Evolutionary conservation across 2,888 invertebrate genomes (phyloP).

Genomic region (Troides aeacus): DNA sequence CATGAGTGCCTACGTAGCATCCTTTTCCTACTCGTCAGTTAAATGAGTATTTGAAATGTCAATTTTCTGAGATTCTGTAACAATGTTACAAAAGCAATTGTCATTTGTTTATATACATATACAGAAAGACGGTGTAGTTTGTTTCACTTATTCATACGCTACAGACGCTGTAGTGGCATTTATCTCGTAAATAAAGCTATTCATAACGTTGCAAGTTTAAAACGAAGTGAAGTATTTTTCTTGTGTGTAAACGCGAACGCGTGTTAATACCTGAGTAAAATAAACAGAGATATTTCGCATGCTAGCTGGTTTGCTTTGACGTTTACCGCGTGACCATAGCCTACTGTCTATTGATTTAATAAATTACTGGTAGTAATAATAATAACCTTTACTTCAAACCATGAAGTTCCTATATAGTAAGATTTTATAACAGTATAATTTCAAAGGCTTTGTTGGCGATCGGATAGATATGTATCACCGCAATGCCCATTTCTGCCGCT

Average conservation of each 20-base stretch:
- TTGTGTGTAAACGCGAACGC: not conserved
- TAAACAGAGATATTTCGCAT: constrained; percentile 3
- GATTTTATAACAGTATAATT: too few relatives aligned
- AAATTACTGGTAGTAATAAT: not conserved
- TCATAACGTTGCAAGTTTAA: not conserved
- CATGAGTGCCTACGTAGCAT: too few relatives aligned
- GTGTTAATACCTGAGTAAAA: constrained; percentile 1
- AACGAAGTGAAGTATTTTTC: not conserved
- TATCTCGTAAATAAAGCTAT: not conserved
- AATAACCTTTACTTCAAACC: too few relatives aligned
- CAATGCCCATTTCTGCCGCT: too few relatives aligned
- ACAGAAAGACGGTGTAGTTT: not conserved
- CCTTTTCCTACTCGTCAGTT: too few relatives aligned
- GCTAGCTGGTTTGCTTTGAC: not conserved
- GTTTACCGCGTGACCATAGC: constrained; percentile 42
- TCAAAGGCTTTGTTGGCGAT: too few relatives aligned
- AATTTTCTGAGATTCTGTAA: too few relatives aligned
- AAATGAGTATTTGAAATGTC: too few relatives aligned
- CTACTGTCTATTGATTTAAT: constrained; percentile 43
- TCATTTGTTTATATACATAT: too few relatives aligned
- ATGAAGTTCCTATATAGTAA: too few relatives aligned
- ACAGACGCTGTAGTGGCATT: not conserved
- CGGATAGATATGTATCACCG: too few relatives aligned
- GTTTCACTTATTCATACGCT: not conserved
- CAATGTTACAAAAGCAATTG: too few relatives aligned